Percentiles rank a stretch among this genome's conserved stretches.
Conservation (phyloP, 1,140 invertebrate species). For the Drosophila nigrodunni region DNA sequence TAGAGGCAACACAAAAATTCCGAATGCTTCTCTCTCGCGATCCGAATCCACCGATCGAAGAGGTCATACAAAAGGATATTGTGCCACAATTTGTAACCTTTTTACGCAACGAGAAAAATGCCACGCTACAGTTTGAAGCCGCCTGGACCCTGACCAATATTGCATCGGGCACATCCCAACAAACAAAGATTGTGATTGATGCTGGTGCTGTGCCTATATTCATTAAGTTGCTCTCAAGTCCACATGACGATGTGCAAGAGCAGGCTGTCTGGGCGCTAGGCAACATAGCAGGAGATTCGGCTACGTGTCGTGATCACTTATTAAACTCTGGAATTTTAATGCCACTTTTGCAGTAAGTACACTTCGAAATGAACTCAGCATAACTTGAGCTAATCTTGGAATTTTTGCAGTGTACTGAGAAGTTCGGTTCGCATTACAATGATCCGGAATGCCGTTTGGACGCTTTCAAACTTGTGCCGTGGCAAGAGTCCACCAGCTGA, state of each 20-base stretch:
- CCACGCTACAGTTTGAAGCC: constrained; percentile 96
- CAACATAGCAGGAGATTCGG: constrained; percentile 98
- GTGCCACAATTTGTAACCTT: constrained; percentile 98
- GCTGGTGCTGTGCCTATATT: constrained; percentile 97
- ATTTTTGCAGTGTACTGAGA: constrained; percentile 90
- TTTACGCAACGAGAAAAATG: constrained; percentile 92
- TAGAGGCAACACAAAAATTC: constrained; percentile 97
- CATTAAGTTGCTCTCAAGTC: constrained; percentile 91
- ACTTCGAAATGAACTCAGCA: too few relatives aligned
- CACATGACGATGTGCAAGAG: constrained; percentile 97
- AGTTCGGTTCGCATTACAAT: constrained; percentile 94
- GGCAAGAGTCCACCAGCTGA: constrained; percentile 98
- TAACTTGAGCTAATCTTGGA: constrained; percentile 2
- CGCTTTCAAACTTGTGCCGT: constrained; percentile 97
- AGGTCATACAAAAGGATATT: constrained; percentile 98
- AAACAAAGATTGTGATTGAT: constrained; percentile 97
- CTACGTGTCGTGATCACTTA: constrained; percentile 96
- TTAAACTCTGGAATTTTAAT: constrained; percentile 93
- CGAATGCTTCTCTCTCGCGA: constrained; percentile 97
- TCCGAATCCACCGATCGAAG: constrained; percentile 99
- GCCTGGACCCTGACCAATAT: constrained; percentile 99
- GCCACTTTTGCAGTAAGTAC: constrained; percentile 94
- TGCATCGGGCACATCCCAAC: constrained; percentile 97
- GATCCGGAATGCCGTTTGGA: constrained; percentile 99
- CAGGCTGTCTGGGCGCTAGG: constrained; percentile 97